A percentile compares a stretch with the other conserved stretches of the same genome.
Conservation (phyloP, 2,113 vertebrate species). For the Excalfactoria chinensis region DNA sequence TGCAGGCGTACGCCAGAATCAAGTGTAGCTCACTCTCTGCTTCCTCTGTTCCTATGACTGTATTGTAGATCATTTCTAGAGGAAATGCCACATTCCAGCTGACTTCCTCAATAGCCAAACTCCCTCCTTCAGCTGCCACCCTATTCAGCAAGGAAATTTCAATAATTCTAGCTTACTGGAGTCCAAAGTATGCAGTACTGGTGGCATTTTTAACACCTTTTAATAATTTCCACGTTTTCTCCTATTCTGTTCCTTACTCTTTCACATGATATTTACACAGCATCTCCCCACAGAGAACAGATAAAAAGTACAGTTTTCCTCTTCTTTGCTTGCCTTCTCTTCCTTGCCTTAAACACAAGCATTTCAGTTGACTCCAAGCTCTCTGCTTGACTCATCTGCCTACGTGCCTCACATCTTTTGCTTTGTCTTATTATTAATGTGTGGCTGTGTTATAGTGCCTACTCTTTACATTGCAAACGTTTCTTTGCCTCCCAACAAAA, state of each 20-base stretch:
- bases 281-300: neutral
- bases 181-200: neutral
- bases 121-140: neutral
- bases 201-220: neutral
- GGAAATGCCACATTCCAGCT: neutral
- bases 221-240: neutral
- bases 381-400: neutral
- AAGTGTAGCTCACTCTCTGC: neutral
- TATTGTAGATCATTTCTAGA: slow-evolving; percentile 24
- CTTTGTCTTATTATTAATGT: neutral
- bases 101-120: slow-evolving; percentile 1
- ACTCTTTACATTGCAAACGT: neutral
- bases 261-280: neutral
- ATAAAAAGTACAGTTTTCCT: neutral
- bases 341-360: neutral
- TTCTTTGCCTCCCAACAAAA: neutral
- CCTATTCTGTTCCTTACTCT: neutral
- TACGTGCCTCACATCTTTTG: neutral
- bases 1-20: slow-evolving; percentile 25
- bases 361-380: neutral
- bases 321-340: neutral
- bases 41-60: slow-evolving; percentile 38
- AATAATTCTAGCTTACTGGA: neutral
- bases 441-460: neutral
- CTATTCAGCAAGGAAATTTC: neutral